Conservation (phyloP, 2,113 vertebrate genomes). For the Peromyscus maniculatus region DNA sequence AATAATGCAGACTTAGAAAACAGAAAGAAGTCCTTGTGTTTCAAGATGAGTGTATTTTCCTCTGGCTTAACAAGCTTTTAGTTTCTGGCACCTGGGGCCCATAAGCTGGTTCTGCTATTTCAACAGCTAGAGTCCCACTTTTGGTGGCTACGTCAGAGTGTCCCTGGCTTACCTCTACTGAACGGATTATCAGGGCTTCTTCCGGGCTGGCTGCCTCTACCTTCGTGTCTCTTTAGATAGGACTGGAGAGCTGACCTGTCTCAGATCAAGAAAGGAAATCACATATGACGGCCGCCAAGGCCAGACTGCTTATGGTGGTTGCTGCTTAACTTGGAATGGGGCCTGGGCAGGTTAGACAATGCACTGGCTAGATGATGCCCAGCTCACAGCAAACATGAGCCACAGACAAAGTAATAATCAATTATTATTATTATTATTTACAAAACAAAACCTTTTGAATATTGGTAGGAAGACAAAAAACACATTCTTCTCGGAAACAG, state of each 20-base stretch:
- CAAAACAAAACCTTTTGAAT: not conserved
- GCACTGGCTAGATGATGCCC: not conserved
- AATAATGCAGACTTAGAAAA: slow-evolving; percentile 8
- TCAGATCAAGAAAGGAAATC: slow-evolving; percentile 66
- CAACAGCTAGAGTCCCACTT: not conserved
- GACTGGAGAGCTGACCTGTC: slow-evolving; percentile 95
- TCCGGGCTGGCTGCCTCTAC: slow-evolving; percentile 77
- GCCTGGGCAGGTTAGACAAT: not conserved
- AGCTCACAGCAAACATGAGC: not conserved
- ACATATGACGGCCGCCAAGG: not conserved
- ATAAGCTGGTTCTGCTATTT: not conserved
- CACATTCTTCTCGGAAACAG: not conserved
- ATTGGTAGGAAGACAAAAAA: slow-evolving; percentile 34
- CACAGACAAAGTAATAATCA: not conserved
- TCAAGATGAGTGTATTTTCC: not conserved
- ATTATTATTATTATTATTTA: not conserved
- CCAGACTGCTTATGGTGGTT: not conserved
- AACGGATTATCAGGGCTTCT: slow-evolving; percentile 89
- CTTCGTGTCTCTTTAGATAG: slow-evolving; percentile 93
- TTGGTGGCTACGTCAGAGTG: too few species aligned
- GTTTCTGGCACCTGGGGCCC: not conserved
- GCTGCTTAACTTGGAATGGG: not conserved
- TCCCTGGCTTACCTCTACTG: slow-evolving; percentile 89
- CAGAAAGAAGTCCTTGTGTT: not conserved
- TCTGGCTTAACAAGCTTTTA: not conserved